phyloP scores from a whole-genome alignment of 1,140 invertebrate species.

The Ceratosolen fusciceps region DNA sequence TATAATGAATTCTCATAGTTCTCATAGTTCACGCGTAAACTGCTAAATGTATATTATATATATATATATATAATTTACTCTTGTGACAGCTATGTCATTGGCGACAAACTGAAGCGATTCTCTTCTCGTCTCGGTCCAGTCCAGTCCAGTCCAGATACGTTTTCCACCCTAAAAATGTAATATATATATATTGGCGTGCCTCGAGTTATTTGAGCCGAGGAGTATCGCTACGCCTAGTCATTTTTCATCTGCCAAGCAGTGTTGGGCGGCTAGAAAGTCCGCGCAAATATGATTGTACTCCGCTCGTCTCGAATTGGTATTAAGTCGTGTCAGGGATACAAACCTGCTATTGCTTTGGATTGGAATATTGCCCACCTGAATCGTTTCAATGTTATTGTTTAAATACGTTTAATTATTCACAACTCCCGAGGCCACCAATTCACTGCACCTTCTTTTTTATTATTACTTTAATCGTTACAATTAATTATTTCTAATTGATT shows the following conservation, averaged over 20 bases:
- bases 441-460: too few species aligned
- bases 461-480: too few species aligned
- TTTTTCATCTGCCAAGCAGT: background rate
- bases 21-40: too few species aligned
- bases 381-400: too few species aligned
- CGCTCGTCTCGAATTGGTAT: background rate
- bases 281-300: background rate
- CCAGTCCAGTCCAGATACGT: background rate
- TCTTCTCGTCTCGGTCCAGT: background rate
- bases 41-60: too few species aligned
- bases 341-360: background rate
- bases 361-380: too few species aligned
- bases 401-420: too few species aligned
- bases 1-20: too few species aligned
- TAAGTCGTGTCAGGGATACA: background rate
- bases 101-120: background rate
- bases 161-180: conserved; percentile 7
- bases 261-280: background rate
- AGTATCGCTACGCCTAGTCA: background rate
- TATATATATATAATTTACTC: background rate
- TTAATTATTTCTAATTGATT: too few species aligned
- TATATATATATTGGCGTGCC: background rate
- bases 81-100: background rate
- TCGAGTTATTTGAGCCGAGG: background rate
- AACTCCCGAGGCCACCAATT: too few species aligned